Percentiles rank a stretch among this genome's conserved stretches.
phyloP scores from a whole-genome alignment of 2,888 invertebrate species.

The Drosophila barbarae region DNA sequence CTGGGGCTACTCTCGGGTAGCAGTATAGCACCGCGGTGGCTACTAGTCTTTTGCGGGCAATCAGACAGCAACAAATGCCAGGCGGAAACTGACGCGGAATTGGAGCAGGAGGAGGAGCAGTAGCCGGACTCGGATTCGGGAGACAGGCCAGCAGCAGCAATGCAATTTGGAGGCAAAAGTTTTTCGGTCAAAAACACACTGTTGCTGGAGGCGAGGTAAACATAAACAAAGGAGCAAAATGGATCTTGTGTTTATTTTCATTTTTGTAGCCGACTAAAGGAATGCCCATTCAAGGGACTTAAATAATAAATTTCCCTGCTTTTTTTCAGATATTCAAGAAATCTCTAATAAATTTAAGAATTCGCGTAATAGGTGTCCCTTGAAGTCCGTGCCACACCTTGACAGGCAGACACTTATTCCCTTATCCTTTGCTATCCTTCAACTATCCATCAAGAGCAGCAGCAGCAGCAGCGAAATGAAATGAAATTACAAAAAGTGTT shows the following conservation, averaged over 20 bases:
- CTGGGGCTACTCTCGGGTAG: conserved; percentile 26
- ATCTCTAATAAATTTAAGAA: not conserved
- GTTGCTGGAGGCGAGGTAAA: conserved; percentile 37
- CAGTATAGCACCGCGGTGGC: conserved; percentile 11
- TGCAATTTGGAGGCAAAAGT: conserved; percentile 55
- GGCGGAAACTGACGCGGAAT: conserved; percentile 24
- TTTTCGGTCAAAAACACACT: conserved; percentile 45
- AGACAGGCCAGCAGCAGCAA: conserved; percentile 17
- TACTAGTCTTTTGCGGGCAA: conserved; percentile 69
- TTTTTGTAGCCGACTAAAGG: not conserved
- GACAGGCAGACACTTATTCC: conserved; percentile 37
- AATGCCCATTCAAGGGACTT: not conserved
- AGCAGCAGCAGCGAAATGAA: conserved; percentile 69
- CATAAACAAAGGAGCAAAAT: conserved; percentile 23
- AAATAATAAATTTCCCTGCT: too few relatives aligned
- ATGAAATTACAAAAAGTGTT: conserved; percentile 71
- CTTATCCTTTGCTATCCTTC: conserved; percentile 29
- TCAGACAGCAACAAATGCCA: conserved; percentile 72
- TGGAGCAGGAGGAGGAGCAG: conserved; percentile 7
- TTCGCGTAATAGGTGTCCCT: not conserved
- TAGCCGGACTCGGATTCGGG: not conserved
- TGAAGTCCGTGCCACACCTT: conserved; percentile 5
- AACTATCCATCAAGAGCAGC: conserved; percentile 40
- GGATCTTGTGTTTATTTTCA: not conserved
- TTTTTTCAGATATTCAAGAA: too few relatives aligned